Base-by-base conservation (phyloP, 2,888 invertebrate genomes). In the Rotaria magnacalcarata region DNA sequence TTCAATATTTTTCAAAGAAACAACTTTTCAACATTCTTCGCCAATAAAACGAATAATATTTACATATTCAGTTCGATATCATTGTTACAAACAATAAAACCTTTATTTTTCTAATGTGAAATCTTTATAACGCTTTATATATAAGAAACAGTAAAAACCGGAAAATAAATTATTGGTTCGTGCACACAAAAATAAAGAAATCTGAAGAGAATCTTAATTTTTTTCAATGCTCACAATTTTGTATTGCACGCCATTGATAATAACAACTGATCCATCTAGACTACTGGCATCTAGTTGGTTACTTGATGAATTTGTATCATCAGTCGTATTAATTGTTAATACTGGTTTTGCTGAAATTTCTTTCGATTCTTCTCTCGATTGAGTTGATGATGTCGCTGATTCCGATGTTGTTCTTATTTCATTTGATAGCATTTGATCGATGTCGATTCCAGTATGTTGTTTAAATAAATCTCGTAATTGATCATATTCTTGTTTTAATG, bases 191-290 rank as follows among this genome's bases (percentile, higher is more conserved):
- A 50, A 50, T 8, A 50, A 54, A 54, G 16, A 16, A 54, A 11
- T 54, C 52, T 16, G 52, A 54, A 54, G 3, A 14, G 34, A 34
- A 11, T 67, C 14, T 80, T 47, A 80, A 24, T 34, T 47, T n/a
- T 41, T 41, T 41, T 80, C 11, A 2, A 80, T 24, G 21, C 47
- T 47, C 16, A 47, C 75, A 43, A 80, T 80, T 11, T 80, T 80
- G 24, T 80, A 80, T 80, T 80, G 75, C 5, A 80, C 47, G 11
- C 75, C 75, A 47, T 80, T 80, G 47, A 80, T 80, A 21, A 80
- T 8, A 47, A 80, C 41, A 1, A 80, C 47, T 21, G 75, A 41
- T 43, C 75, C 75, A 47, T 80, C 47, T 11, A 80, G 47, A 80
- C 47, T 24, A 43, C 5, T 21, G 24, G 47, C 24, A 47, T 67